These are phyloP conservation scores for Lasioglossum zephyrum DNA, from an alignment of 2,888 invertebrate species.

Conservation along the genomic window DNA sequence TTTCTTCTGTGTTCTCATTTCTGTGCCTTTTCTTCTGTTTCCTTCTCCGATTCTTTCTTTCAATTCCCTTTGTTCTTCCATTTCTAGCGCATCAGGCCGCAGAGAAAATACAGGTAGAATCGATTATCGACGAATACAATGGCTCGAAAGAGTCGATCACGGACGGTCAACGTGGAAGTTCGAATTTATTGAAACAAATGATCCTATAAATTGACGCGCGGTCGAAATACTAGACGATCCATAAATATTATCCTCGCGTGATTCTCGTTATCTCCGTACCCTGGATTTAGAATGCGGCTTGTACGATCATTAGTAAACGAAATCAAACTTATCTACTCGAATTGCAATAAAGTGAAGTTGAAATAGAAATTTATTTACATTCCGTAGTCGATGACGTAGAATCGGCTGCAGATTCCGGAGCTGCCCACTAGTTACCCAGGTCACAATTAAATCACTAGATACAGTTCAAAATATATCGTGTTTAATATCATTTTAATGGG, in stretches of 20 bases:
- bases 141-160: slow-evolving; percentile 21
- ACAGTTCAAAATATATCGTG: too few species aligned
- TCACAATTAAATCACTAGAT: too few species aligned
- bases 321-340: neutral
- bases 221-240: neutral
- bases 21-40: neutral
- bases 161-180: neutral
- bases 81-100: neutral
- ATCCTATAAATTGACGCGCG: slow-evolving; percentile 12
- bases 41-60: neutral
- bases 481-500: too few species aligned
- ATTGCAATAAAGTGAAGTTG: neutral
- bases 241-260: slow-evolving; percentile 13
- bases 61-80: neutral
- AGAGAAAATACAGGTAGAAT: slow-evolving; percentile 4
- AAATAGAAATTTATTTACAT: too few species aligned
- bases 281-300: slow-evolving; percentile 14
- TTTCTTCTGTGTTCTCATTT: neutral
- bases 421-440: too few species aligned
- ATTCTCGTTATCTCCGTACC: neutral
- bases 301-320: slow-evolving; percentile 9
- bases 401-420: too few species aligned
- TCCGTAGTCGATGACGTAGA: too few species aligned
- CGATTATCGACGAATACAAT: slow-evolving; percentile 27
- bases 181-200: slow-evolving; percentile 36